These are phyloP conservation scores for Actinemys pallida DNA, from an alignment of 2,113 vertebrate species.

Conservation along the genomic window DNA sequence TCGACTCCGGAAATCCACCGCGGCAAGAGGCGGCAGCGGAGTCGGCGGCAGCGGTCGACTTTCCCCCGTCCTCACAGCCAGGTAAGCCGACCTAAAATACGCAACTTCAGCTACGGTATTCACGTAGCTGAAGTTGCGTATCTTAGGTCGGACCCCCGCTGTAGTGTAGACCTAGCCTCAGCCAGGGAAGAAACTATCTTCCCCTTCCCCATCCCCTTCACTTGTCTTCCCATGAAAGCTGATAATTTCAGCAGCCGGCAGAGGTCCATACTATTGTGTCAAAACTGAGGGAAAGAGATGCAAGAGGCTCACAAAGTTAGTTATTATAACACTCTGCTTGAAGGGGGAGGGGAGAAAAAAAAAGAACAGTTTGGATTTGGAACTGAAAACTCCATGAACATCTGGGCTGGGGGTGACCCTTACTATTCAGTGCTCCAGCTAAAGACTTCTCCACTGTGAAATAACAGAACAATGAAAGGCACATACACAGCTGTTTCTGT, in stretches of 20 bases:
- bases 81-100: too few relatives aligned
- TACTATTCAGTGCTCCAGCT: not conserved
- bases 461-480: not conserved
- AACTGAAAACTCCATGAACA: not conserved
- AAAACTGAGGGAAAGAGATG: not conserved
- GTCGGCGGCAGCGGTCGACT: too few relatives aligned
- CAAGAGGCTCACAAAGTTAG: rapidly evolving
- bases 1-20: too few relatives aligned
- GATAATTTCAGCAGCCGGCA: not conserved
- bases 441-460: rapidly evolving
- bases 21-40: too few relatives aligned
- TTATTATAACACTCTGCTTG: not conserved
- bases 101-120: too few relatives aligned
- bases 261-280: rapidly evolving
- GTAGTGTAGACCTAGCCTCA: too few relatives aligned
- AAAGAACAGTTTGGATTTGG: not conserved
- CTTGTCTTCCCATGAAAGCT: rapidly evolving
- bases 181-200: not conserved
- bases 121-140: too few relatives aligned
- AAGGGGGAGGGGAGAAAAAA: not conserved
- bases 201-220: rapidly evolving
- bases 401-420: rapidly evolving
- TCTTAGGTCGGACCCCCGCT: too few relatives aligned
- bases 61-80: too few relatives aligned
- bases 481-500: not conserved